Evolutionary conservation across 2,113 vertebrate genomes (phyloP).

Genomic region (Fulica atra): DNA sequence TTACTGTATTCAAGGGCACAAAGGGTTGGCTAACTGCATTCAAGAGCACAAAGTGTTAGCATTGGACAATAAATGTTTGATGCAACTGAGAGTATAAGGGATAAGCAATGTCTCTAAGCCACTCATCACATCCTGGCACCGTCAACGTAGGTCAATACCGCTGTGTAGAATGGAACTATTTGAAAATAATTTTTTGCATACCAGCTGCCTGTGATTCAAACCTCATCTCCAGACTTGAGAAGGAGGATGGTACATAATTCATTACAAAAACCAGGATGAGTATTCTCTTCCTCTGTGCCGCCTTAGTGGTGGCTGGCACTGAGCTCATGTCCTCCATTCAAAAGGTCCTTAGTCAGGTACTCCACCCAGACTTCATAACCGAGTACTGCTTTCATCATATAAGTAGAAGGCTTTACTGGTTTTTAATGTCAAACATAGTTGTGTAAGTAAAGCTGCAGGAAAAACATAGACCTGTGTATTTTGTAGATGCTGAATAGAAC

Average conservation of each 20-base stretch:
- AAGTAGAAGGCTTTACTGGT: background rate
- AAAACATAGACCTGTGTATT: background rate
- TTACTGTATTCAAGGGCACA: background rate
- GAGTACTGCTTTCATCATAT: background rate
- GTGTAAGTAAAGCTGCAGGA: background rate
- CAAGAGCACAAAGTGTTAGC: background rate
- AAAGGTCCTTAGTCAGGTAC: background rate
- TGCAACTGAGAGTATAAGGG: background rate
- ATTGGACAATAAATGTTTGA: background rate
- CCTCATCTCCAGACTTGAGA: background rate
- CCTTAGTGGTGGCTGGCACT: background rate
- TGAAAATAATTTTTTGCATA: constrained; percentile 2
- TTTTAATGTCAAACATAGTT: background rate
- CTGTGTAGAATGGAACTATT: background rate
- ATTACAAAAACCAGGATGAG: background rate
- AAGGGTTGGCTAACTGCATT: background rate
- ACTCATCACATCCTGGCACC: background rate
- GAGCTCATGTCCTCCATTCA: background rate
- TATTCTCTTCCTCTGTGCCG: background rate
- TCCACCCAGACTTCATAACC: background rate
- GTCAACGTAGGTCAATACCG: background rate
- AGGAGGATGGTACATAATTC: background rate
- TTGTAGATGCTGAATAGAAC: background rate
- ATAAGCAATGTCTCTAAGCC: background rate
- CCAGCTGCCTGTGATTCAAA: background rate